A percentile compares a stretch with the other conserved stretches of the same genome.
Evolutionary conservation across 2,888 invertebrate genomes (phyloP).

Genomic region (Protophormia terraenovae): DNA sequence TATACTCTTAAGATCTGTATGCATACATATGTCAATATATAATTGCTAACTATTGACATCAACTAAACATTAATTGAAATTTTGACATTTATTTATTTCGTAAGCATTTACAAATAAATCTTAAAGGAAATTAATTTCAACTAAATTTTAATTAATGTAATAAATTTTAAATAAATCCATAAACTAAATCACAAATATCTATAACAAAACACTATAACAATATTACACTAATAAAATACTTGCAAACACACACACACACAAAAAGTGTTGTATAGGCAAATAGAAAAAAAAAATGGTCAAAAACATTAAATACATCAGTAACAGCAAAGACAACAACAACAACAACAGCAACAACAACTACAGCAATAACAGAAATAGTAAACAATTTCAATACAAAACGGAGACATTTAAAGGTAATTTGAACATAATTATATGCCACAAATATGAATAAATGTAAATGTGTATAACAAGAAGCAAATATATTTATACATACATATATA

Average conservation of each 20-base stretch:
- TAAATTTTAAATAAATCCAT: slow-evolving; percentile 56
- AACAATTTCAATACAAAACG: slow-evolving; percentile 47
- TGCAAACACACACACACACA: background rate
- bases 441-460: background rate
- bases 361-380: slow-evolving; percentile 15
- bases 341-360: background rate
- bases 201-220: background rate
- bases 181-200: slow-evolving; percentile 40
- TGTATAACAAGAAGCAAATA: slow-evolving; percentile 19
- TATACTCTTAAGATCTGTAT: too few relatives aligned
- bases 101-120: slow-evolving; percentile 39
- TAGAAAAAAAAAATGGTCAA: background rate
- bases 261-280: background rate
- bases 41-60: slow-evolving; percentile 44
- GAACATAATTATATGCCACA: slow-evolving; percentile 65
- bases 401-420: slow-evolving; percentile 69
- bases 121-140: slow-evolving; percentile 41
- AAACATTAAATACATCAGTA: slow-evolving; percentile 6
- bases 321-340: background rate
- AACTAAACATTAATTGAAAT: slow-evolving; percentile 56
- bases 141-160: slow-evolving; percentile 57
- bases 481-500: slow-evolving; percentile 8
- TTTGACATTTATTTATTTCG: slow-evolving; percentile 50
- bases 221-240: background rate
- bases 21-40: background rate